Evolutionary conservation across 2,797 vertebrate genomes (phyloP).

Genomic region (Myotis myotis): DNA sequence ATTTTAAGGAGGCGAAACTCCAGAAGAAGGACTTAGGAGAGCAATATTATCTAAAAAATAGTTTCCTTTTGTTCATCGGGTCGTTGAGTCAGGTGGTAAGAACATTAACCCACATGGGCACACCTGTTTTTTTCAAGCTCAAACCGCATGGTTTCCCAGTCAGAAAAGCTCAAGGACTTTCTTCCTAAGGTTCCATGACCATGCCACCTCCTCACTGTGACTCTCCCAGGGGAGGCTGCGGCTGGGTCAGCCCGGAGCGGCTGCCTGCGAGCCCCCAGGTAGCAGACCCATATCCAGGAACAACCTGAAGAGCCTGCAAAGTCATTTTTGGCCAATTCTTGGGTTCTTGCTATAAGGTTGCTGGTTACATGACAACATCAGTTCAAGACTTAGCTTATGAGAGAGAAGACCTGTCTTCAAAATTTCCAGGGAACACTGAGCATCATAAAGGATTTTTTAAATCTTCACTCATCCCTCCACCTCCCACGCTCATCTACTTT

Average conservation of each 20-base stretch:
- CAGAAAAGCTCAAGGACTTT: constrained; percentile 30
- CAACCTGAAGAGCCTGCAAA: not conserved
- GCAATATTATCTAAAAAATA: not conserved
- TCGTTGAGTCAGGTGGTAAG: not conserved
- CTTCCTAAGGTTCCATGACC: constrained; percentile 5
- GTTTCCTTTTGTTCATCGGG: not conserved
- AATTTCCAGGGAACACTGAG: not conserved
- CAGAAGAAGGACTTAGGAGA: not conserved
- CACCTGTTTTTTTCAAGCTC: not conserved
- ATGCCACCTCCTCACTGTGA: not conserved
- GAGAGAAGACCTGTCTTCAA: constrained; percentile 4
- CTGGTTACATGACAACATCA: not conserved
- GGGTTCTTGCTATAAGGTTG: not conserved
- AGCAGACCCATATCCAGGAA: not conserved
- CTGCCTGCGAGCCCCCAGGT: too few relatives aligned
- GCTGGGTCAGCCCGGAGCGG: not conserved
- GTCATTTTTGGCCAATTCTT: constrained; percentile 53
- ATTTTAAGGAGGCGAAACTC: not conserved
- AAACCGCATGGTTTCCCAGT: constrained; percentile 20
- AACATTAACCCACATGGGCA: not conserved
- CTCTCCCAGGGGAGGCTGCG: not conserved
- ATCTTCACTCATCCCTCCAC: not conserved
- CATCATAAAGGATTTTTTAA: not conserved
- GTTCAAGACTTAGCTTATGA: not conserved
- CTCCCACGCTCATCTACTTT: not conserved